Percentiles rank a stretch among this genome's conserved stretches.
Conservation (phyloP, 2,113 vertebrate genomes). For the Atrichornis clamosus region DNA sequence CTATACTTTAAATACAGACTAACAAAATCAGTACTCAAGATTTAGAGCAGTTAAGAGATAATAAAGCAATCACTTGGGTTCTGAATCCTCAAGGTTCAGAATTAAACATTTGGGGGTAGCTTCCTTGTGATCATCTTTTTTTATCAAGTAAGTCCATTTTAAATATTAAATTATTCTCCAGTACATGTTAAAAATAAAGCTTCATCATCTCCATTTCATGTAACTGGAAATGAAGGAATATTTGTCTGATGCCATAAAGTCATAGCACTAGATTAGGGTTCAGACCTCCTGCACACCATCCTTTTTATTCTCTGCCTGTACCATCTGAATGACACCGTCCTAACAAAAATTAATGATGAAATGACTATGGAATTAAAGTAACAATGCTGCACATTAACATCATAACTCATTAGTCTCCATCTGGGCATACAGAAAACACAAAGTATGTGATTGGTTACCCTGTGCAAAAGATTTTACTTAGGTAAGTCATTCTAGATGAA, state of each 20-base stretch:
- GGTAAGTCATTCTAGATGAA: neutral
- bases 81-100: neutral
- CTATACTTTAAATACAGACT: neutral
- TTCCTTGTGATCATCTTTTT: neutral
- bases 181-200: neutral
- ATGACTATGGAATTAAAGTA: neutral
- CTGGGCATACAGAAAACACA: neutral
- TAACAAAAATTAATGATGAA: neutral
- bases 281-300: neutral
- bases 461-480: neutral
- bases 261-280: neutral
- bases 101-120: neutral
- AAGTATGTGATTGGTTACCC: neutral
- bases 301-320: neutral
- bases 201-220: neutral
- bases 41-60: neutral
- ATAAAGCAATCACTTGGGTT: neutral
- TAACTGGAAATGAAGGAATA: neutral
- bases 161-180: neutral
- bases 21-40: neutral
- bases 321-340: fast-evolving
- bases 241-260: neutral
- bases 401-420: neutral
- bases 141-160: neutral
- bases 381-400: neutral